Evolutionary conservation across 2,797 vertebrate species (phyloP).

Genomic region (Poeciliopsis presidionis): DNA sequence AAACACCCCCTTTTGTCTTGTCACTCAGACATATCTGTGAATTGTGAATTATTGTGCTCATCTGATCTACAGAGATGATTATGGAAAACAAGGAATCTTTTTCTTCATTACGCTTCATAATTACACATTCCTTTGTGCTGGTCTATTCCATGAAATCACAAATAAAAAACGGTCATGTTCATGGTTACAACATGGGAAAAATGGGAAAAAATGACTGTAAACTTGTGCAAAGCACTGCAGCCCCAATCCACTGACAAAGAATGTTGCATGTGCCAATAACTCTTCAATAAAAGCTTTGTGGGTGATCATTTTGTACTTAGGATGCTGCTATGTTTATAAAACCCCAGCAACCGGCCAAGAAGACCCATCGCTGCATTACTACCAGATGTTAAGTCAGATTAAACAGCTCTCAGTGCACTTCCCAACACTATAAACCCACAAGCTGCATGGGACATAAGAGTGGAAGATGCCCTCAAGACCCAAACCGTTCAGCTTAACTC

Average conservation of each 20-base stretch:
- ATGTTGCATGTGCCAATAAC: conserved; percentile 50
- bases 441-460: conserved; percentile 30
- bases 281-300: conserved; percentile 46
- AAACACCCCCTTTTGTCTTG: not conserved
- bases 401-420: conserved; percentile 53
- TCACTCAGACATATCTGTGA: not conserved
- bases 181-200: not conserved
- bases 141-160: not conserved
- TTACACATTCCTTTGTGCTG: not conserved
- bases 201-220: not conserved
- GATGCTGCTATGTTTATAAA: conserved; percentile 59
- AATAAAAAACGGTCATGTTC: not conserved
- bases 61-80: not conserved
- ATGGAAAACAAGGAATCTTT: not conserved
- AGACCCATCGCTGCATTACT: conserved; percentile 45
- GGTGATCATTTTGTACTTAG: conserved; percentile 49
- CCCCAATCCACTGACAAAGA: conserved; percentile 48
- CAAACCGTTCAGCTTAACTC: conserved; percentile 9
- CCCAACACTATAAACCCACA: conserved; percentile 39
- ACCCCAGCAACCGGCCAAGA: conserved; percentile 57
- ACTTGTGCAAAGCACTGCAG: not conserved
- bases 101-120: not conserved
- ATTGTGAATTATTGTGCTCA: not conserved
- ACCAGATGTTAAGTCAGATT: conserved; percentile 73
- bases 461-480: conserved; percentile 26